Conservation (phyloP, 1,140 invertebrate genomes). For the Macrocentrus cingulum region DNA sequence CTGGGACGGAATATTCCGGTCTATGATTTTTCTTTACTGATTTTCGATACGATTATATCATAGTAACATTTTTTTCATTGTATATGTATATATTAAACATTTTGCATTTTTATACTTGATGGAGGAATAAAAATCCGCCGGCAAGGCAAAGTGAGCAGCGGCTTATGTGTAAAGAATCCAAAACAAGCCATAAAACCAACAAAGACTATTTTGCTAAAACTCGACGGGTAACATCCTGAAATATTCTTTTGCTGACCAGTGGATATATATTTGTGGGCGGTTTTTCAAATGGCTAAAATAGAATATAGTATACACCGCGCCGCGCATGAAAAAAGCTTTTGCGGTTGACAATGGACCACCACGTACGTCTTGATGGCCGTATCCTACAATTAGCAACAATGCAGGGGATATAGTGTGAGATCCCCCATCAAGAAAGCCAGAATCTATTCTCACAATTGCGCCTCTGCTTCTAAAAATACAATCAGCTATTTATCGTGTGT, state of each 20-base stretch:
- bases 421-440: background rate
- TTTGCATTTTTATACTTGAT: no score
- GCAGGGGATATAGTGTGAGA: conserved; percentile 12
- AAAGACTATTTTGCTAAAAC: conserved; percentile 36
- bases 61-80: no score
- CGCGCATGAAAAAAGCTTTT: background rate
- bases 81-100: no score
- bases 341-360: conserved; percentile 14
- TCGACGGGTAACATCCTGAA: background rate
- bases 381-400: conserved; percentile 38
- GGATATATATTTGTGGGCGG: background rate
- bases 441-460: background rate
- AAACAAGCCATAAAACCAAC: conserved; percentile 44
- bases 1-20: no score
- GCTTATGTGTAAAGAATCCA: conserved; percentile 26
- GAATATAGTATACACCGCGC: background rate
- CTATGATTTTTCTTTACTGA: no score
- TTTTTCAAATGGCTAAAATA: background rate
- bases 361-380: background rate
- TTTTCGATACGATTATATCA: no score
- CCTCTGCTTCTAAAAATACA: background rate
- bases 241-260: background rate
- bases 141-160: no score
- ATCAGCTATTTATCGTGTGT: conserved; percentile 20
- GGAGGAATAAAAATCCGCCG: no score